phyloP scores from a whole-genome alignment of 2,113 vertebrate species.

The Brienomyrus brachyistius region DNA sequence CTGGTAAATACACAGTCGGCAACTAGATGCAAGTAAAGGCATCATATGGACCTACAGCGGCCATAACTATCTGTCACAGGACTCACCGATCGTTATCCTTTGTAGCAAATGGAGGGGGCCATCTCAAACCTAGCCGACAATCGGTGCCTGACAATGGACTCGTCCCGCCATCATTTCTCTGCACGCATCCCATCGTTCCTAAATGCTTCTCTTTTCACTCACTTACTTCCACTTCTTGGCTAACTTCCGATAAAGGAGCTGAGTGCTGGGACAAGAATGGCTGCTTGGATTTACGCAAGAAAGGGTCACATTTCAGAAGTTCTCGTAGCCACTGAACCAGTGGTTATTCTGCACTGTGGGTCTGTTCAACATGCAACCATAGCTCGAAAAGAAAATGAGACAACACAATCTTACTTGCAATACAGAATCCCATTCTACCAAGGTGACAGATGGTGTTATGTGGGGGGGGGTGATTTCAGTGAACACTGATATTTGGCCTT shows the following conservation, averaged over 20 bases:
- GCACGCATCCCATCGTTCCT: background rate
- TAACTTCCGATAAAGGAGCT: background rate
- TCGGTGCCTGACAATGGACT: slow-evolving; percentile 15
- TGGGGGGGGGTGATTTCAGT: background rate
- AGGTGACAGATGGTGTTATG: background rate
- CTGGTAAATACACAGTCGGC: slow-evolving; percentile 20
- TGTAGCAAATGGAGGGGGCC: slow-evolving; percentile 17
- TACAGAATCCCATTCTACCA: background rate
- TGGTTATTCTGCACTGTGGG: background rate
- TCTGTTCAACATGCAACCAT: background rate
- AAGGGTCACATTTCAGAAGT: background rate
- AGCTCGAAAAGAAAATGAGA: background rate
- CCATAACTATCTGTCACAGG: slow-evolving; percentile 21
- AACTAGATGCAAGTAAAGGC: slow-evolving; percentile 27
- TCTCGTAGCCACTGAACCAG: background rate
- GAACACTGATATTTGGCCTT: background rate
- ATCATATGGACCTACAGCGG: slow-evolving; percentile 14
- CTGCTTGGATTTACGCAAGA: background rate
- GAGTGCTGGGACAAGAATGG: background rate
- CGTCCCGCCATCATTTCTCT: background rate
- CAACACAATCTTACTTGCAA: background rate
- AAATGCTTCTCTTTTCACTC: background rate
- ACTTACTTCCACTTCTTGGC: background rate
- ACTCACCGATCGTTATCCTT: slow-evolving; percentile 3
- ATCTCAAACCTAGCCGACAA: slow-evolving; percentile 8